Evolutionary conservation across 2,888 invertebrate species (phyloP), one percentile per base, ranked within the genome.

Genomic region (Junonia oenone): DNA sequence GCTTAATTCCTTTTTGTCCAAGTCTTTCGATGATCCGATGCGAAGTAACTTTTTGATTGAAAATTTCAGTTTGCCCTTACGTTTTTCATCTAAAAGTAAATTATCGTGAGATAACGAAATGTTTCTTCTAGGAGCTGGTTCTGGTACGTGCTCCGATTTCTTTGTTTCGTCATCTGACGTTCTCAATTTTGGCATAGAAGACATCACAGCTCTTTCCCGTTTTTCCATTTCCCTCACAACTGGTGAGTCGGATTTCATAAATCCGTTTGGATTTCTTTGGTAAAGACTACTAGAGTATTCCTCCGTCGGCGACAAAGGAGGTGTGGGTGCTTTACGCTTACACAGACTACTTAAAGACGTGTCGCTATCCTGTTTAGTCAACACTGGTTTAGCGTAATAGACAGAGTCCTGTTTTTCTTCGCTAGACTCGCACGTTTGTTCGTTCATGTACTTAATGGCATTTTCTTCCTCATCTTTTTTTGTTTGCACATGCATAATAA

Each of bases 41-140:
- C 96, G 91, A 26, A 97, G 83, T 63, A 97, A 93, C 73, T 96
- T 96, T 72, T 96, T 95, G 45, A 97, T 91, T 0, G 96, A 97
- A 74, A 96, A 96, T 66, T 95, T 93, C 1, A 92, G 89, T 68
- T 92, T 91, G 8, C 93, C 92, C 73, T 95, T 94, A 48, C 95
- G 93, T 76, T 95, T 94, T 9, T 91, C 89, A 57, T 90, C 91
- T 54, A 90, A 68, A 0, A 91, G 76, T 55, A 96, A 80, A 72
- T 94, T 95, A 68, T 96, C 95, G 61, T 94, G 95, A 0, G 95
- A 95, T 57, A 95, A 71, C 0, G 95, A 95, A 63, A 96, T 90
- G 53, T 92, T 93, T 66, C 94, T 91, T 46, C 95, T 91, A 0
- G 95, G 94, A 0, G 92, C 92, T 6, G 94, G 93, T 73, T 95